These are phyloP conservation scores for Halesus radiatus DNA, from an alignment of 1,140 invertebrate species.

Conservation along the genomic window DNA sequence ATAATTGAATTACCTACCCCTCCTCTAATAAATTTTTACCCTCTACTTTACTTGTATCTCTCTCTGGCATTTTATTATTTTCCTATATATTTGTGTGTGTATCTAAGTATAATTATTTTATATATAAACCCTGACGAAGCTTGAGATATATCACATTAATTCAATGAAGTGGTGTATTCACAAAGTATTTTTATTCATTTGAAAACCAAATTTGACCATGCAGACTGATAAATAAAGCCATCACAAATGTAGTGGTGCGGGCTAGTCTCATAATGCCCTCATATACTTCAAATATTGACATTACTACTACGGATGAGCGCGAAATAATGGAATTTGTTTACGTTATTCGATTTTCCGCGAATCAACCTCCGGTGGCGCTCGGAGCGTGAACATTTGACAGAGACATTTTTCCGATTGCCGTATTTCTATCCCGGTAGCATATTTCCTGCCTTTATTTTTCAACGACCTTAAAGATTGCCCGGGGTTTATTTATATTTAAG, in stretches of 20 bases:
- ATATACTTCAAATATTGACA: conserved; percentile 25
- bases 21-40: too few species aligned
- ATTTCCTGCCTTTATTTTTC: conserved; percentile 55
- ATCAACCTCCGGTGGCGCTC: background rate
- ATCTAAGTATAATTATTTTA: too few species aligned
- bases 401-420: conserved; percentile 45
- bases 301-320: conserved; percentile 5
- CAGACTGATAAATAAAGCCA: too few species aligned
- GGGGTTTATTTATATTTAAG: conserved; percentile 57
- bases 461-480: conserved; percentile 53
- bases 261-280: background rate
- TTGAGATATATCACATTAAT: too few species aligned
- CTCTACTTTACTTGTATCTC: too few species aligned
- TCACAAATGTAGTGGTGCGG: background rate
- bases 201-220: too few species aligned
- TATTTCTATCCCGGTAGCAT: conserved; percentile 38
- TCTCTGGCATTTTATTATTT: too few species aligned
- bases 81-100: too few species aligned
- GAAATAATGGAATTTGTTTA: conserved; percentile 35
- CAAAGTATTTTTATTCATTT: too few species aligned
- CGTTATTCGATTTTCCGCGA: conserved; percentile 36
- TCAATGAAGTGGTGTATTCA: too few species aligned
- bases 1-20: too few species aligned
- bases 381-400: conserved; percentile 33
- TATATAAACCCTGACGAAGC: too few species aligned